Conservation (phyloP, 2,888 invertebrate genomes). For the Tuberolachnus salignus region DNA sequence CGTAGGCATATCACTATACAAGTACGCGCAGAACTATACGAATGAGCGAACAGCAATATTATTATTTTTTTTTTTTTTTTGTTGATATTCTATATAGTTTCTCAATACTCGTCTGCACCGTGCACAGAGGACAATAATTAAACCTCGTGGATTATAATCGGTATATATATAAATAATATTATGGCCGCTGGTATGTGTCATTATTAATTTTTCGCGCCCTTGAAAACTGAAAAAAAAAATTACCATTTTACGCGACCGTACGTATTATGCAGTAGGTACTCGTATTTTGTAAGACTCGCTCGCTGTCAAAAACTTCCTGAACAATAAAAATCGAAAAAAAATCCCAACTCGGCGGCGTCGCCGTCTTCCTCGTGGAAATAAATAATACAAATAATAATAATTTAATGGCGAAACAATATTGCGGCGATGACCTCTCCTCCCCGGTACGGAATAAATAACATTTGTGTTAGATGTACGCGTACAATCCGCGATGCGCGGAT, state of each 20-base stretch:
- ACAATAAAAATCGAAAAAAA: slow-evolving; percentile 39
- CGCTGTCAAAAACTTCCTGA: slow-evolving; percentile 39
- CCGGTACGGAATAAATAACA: too few species aligned
- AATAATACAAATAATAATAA: neutral
- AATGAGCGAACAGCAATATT: too few species aligned
- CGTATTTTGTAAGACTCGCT: neutral
- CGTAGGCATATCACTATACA: too few species aligned
- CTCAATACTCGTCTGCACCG: neutral
- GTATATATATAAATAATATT: neutral
- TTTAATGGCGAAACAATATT: too few species aligned
- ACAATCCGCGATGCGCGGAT: too few species aligned
- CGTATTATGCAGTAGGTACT: neutral
- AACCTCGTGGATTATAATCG: neutral
- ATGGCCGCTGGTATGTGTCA: too few species aligned
- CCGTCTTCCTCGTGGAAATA: slow-evolving; percentile 9
- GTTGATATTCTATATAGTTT: slow-evolving; percentile 2
- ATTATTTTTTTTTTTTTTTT: too few species aligned
- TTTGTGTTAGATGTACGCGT: too few species aligned
- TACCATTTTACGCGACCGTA: slow-evolving; percentile 32
- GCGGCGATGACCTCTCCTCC: too few species aligned
- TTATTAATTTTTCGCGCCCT: slow-evolving; percentile 42
- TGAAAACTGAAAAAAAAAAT: slow-evolving; percentile 20
- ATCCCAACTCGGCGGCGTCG: too few species aligned
- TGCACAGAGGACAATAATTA: neutral
- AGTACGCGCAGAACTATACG: too few species aligned